Evolutionary conservation across 2,113 vertebrate genomes (phyloP), one percentile per base, ranked within the genome.

Genomic region (Rhizomys pruinosus): DNA sequence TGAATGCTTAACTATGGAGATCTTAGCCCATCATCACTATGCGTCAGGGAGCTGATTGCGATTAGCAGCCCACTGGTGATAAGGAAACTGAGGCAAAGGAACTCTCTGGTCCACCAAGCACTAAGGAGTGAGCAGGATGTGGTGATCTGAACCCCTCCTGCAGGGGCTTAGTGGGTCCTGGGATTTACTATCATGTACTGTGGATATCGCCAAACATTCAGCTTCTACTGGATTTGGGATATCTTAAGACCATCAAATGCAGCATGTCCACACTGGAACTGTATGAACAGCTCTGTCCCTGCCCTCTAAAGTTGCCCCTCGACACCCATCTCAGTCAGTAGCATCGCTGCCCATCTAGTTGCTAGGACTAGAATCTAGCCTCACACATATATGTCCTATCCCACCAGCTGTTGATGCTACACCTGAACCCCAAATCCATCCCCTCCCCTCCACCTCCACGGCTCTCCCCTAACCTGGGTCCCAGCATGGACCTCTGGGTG

Each of bases 141-240:
- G n/a, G 27, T 22, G 47, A 47, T 19, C 81, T 22, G 69, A 64
- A 8, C 17, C 72, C 47, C 44, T 34, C 37, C 39, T 3, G 9
- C 2, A 13, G 68, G 23, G 59, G 6, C 17, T 19, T 15, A 11
- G 32, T 8, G 29, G 47, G 87, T 23, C 12, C 63, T 11, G 59
- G 61, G 19, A 8, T 25, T 52, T 20, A 55, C 72, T 8, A 19
- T 10, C 16, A 11, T 4, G 47, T 32, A 4, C 34, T 44, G 78
- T 52, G 47, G 27, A 29, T 0, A 0, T 4, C 1, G 61, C n/a
- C 47, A 37, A 7, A 27, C 1, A n/a, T 15, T n/a, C 13, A 42
- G 32, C 76, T 7, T 22, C n/a, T 8, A 5, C 39, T 42, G 2
- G 55, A 52, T 32, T 0, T 0, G 19, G 22, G 7, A 1, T 27